phyloP scores from a whole-genome alignment of 2,888 invertebrate genomes.

The Fragum whitleyi region DNA sequence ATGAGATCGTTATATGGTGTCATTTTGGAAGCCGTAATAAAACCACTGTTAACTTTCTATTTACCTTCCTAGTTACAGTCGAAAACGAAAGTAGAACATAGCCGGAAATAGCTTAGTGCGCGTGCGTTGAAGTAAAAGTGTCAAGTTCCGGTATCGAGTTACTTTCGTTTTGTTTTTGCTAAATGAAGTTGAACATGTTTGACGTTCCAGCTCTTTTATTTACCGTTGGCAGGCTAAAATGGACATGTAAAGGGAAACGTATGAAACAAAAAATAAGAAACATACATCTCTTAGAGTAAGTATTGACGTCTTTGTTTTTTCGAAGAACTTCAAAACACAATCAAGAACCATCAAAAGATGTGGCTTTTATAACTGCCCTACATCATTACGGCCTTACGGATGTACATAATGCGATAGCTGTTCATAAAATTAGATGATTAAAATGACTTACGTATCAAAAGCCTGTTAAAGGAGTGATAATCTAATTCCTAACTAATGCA shows the following conservation, averaged over 20 bases:
- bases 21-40: no score
- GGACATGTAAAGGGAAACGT: neutral
- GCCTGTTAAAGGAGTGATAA: no score
- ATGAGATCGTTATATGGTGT: no score
- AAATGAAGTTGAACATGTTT: constrained; percentile 32
- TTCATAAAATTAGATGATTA: no score
- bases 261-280: neutral
- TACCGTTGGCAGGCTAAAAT: constrained; percentile 22
- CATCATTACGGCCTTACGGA: no score
- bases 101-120: neutral
- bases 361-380: no score
- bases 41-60: neutral
- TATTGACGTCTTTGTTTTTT: no score
- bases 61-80: constrained; percentile 27
- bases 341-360: no score
- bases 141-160: constrained; percentile 23
- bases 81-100: constrained; percentile 28
- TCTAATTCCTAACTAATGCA: no score
- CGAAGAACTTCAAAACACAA: no score
- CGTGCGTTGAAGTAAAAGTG: neutral
- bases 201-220: constrained; percentile 23
- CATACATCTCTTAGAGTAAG: neutral
- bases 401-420: no score
- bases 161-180: constrained; percentile 39
- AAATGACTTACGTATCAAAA: no score